Percentiles rank a stretch among this genome's conserved stretches.
Conservation (phyloP, 2,888 invertebrate species). For the Macaria notata region DNA sequence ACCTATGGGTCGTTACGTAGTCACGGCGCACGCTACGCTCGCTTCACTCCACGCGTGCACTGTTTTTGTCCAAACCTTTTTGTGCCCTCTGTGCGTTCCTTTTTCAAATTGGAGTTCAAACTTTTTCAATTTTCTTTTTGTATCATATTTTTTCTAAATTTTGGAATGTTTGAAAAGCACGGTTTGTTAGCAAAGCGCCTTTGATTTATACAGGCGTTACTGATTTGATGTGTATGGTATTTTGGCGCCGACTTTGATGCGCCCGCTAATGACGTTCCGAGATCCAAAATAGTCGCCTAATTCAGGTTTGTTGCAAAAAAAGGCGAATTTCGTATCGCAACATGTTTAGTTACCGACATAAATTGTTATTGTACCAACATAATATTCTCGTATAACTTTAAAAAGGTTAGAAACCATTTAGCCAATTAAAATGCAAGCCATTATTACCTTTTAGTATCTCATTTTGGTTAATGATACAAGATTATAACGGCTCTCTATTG, state of each 20-base stretch:
- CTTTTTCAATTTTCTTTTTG: constrained; percentile 38
- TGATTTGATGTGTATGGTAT: constrained; percentile 45
- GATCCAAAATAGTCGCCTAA: constrained; percentile 1
- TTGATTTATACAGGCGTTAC: constrained; percentile 61
- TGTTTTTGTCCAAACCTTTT: constrained; percentile 45
- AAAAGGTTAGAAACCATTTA: background rate
- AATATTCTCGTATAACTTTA: background rate
- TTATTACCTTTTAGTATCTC: constrained; percentile 6
- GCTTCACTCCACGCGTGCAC: constrained; percentile 70
- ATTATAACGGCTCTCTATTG: constrained; percentile 14
- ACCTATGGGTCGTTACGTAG: constrained; percentile 75
- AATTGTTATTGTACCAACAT: no score
- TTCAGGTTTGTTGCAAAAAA: background rate
- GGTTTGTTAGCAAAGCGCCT: constrained; percentile 61
- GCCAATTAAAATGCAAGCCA: constrained; percentile 3
- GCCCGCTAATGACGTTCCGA: constrained; percentile 44
- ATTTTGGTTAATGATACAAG: constrained; percentile 13
- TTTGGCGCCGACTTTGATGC: constrained; percentile 64
- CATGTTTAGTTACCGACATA: no score
- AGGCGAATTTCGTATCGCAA: no score
- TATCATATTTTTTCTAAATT: constrained; percentile 44
- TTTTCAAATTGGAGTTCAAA: constrained; percentile 37
- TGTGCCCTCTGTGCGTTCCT: constrained; percentile 42
- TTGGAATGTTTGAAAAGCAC: constrained; percentile 38
- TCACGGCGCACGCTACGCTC: constrained; percentile 76